Base-by-base conservation (phyloP, 2,113 vertebrate genomes). In the Loxodonta africana region DNA sequence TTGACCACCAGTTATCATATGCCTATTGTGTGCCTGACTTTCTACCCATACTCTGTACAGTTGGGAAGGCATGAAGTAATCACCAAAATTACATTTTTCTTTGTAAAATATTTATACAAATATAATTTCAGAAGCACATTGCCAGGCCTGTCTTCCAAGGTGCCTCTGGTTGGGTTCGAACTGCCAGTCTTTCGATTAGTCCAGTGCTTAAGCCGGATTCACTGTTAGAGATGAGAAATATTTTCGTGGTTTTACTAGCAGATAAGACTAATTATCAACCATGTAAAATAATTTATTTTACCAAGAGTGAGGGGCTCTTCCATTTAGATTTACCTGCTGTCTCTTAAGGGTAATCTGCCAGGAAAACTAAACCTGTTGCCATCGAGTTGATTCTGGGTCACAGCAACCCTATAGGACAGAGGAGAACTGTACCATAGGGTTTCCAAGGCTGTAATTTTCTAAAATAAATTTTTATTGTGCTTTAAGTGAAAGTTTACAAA, bases 241-340 rank as follows among this genome's bases (percentile, higher is more conserved):
- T 69, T 80, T 37, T 78, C 21, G 26, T 73, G 63, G 63, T 84
- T 87, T 73, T 81, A 48, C 8, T 81, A 81, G 28, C 30, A 80
- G 63, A 8, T 57, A 81, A 57, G 91, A 89, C 21, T 48, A 95
- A 82, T n/a, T 60, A 71, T 73, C 26, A n/a, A 77, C n/a, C 15
- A 93, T 25, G 21, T 77, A 83, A 69, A 96, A 90, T 33, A 51
- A 62, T 41, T 85, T 90, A 77, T 48, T 60, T 91, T 73, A 83
- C 60, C 80, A 30, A 82, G 44, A 14, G 30, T 37, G 44, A 26
- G 69, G 48, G 69, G 25, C 14, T 76, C n/a, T 85, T 91, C 65
- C n/a, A 63, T 74, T 78, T 84, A 33, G 69, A 51, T 37, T 44
- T 83, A 62, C 3, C 78, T 33, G 41, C 23, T 48, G 26, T 41